Evolutionary conservation across 2,113 vertebrate species (phyloP).

Genomic region (Barnardius zonarius): DNA sequence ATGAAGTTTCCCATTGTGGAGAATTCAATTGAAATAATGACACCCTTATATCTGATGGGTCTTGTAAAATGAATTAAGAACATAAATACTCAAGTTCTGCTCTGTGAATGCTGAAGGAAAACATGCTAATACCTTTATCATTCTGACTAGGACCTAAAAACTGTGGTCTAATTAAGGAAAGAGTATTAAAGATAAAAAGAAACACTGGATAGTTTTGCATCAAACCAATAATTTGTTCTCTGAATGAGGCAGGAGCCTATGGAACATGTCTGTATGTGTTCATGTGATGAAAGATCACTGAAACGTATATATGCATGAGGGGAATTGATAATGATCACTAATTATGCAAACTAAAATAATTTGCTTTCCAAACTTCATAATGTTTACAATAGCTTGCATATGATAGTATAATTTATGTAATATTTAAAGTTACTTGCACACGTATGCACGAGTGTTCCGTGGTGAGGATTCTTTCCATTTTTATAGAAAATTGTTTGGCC

Average conservation of each 20-base stretch:
- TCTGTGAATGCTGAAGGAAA: background rate
- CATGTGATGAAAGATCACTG: background rate
- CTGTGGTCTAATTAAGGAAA: background rate
- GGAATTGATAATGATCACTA: background rate
- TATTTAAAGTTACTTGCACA: background rate
- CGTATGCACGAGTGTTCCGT: background rate
- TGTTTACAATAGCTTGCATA: background rate
- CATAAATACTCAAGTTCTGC: background rate
- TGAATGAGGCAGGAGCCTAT: background rate
- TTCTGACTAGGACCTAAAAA: background rate
- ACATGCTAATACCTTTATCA: background rate
- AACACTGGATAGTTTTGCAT: background rate
- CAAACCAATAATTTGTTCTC: background rate
- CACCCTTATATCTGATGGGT: background rate
- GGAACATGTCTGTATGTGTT: background rate
- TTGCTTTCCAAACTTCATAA: background rate
- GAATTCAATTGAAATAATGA: background rate
- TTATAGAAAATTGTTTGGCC: background rate
- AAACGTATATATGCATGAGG: too few species aligned
- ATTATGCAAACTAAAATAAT: background rate
- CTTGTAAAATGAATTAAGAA: background rate
- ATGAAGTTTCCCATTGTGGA: background rate
- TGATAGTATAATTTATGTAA: background rate
- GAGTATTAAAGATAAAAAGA: background rate
- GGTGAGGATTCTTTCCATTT: background rate